Percentiles rank a stretch among this genome's conserved stretches.
Evolutionary conservation across 2,888 invertebrate species (phyloP).

Genomic region (Leucophenga montana): DNA sequence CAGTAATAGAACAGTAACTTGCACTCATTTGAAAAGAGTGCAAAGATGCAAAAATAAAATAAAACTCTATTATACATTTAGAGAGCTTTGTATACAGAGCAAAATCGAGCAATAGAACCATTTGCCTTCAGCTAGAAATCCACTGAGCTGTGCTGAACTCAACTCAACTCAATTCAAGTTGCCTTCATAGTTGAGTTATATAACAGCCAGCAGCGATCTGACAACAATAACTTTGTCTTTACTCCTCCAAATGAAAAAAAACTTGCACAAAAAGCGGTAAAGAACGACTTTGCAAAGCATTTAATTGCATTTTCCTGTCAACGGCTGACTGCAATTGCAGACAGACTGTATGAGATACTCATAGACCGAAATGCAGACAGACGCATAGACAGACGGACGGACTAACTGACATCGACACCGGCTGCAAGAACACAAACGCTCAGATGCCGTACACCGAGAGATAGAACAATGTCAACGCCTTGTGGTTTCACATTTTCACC

Average conservation of each 20-base stretch:
- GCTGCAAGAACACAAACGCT: not conserved
- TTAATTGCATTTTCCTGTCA: conserved; percentile 58
- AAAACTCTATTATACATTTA: not conserved
- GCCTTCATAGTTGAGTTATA: conserved; percentile 12
- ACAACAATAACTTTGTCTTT: no score
- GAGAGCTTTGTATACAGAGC: no score
- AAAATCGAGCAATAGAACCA: no score
- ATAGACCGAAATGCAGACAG: not conserved
- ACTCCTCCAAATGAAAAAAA: no score
- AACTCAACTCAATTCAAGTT: not conserved
- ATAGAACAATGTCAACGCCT: not conserved
- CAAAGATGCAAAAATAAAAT: not conserved
- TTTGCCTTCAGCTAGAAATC: no score
- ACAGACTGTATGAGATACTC: no score
- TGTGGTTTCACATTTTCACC: conserved; percentile 2
- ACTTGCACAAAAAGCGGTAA: not conserved
- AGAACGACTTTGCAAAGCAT: conserved; percentile 20
- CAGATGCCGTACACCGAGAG: not conserved
- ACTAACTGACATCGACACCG: conserved; percentile 14
- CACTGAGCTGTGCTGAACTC: not conserved
- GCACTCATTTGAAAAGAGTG: not conserved
- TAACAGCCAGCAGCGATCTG: conserved; percentile 1
- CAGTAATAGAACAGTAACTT: not conserved
- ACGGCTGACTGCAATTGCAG: conserved; percentile 1
- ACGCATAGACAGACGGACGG: not conserved